phyloP scores from a whole-genome alignment of 2,113 vertebrate species.

The Rhinoderma darwinii region DNA sequence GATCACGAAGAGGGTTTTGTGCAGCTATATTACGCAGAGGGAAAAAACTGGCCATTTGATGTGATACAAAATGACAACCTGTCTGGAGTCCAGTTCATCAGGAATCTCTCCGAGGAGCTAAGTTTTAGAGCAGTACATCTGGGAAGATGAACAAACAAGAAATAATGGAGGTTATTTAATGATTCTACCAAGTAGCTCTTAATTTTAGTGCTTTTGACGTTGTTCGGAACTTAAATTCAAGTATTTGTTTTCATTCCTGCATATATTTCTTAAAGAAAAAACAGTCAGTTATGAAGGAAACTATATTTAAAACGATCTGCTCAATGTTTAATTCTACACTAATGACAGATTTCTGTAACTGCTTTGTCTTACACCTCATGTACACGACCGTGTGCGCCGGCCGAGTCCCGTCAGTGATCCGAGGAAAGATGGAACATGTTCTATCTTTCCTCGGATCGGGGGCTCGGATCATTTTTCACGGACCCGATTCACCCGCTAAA shows the following conservation, averaged over 20 bases:
- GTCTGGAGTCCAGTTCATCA: constrained; percentile 53
- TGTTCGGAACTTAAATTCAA: not conserved
- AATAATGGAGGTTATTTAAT: constrained; percentile 27
- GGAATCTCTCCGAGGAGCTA: constrained; percentile 34
- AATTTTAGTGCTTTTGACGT: not conserved
- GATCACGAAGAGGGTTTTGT: constrained; percentile 34
- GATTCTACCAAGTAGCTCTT: not conserved
- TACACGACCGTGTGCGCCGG: no score
- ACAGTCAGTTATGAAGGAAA: not conserved
- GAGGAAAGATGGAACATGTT: no score
- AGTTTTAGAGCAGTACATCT: constrained; percentile 40
- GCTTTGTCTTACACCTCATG: no score
- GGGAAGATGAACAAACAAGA: constrained; percentile 33
- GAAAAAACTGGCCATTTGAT: constrained; percentile 54
- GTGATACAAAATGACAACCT: constrained; percentile 55
- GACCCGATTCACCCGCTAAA: no score
- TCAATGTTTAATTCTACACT: not conserved
- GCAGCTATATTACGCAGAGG: constrained; percentile 49
- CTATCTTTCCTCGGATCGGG: no score
- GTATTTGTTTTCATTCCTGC: not conserved
- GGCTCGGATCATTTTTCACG: no score
- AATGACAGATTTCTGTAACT: not conserved
- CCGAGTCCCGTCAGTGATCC: no score
- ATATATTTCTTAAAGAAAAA: not conserved
- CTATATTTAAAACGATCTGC: not conserved